Conservation (phyloP, 1,140 invertebrate genomes). For the Drosophila sp. region DNA sequence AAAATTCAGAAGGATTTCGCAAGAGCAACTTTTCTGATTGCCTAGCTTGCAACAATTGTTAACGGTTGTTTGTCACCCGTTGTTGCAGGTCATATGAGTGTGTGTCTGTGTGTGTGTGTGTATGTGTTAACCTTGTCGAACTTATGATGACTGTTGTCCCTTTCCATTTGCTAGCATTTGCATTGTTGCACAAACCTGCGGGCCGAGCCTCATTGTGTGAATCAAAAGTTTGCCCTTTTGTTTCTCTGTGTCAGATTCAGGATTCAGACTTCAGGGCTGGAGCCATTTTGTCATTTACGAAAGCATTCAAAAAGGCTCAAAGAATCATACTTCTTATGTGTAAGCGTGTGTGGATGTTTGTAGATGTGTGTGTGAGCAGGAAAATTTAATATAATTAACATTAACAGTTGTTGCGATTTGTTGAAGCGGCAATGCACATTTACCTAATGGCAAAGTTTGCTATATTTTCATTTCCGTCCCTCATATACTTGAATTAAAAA, state of each 20-base stretch:
- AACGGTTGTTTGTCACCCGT: slow-evolving; percentile 1
- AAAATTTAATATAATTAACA: slow-evolving; percentile 71
- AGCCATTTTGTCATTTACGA: slow-evolving; percentile 4
- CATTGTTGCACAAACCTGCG: slow-evolving; percentile 23
- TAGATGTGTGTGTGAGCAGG: slow-evolving; percentile 12
- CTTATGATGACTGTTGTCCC: neutral
- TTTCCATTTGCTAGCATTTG: neutral
- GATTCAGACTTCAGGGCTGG: neutral
- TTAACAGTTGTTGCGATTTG: slow-evolving; percentile 66
- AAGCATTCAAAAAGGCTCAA: slow-evolving; percentile 27
- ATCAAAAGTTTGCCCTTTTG: slow-evolving; percentile 14
- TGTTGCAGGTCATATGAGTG: neutral
- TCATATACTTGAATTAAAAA: slow-evolving; percentile 63
- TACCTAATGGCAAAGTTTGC: slow-evolving; percentile 60
- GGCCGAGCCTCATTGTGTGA: slow-evolving; percentile 29
- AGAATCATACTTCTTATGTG: slow-evolving; percentile 15
- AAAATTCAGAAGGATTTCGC: slow-evolving; percentile 6
- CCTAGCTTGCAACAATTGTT: slow-evolving; percentile 27
- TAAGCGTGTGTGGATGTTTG: neutral
- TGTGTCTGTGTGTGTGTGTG: slow-evolving; percentile 6
- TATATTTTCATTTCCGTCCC: slow-evolving; percentile 25
- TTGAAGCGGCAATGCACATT: slow-evolving; percentile 70
- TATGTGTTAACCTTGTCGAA: slow-evolving; percentile 21
- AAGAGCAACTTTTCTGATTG: slow-evolving; percentile 16
- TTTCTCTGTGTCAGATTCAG: slow-evolving; percentile 13